Conservation (phyloP, 2,888 invertebrate species). For the Agrilus cyanescens region DNA sequence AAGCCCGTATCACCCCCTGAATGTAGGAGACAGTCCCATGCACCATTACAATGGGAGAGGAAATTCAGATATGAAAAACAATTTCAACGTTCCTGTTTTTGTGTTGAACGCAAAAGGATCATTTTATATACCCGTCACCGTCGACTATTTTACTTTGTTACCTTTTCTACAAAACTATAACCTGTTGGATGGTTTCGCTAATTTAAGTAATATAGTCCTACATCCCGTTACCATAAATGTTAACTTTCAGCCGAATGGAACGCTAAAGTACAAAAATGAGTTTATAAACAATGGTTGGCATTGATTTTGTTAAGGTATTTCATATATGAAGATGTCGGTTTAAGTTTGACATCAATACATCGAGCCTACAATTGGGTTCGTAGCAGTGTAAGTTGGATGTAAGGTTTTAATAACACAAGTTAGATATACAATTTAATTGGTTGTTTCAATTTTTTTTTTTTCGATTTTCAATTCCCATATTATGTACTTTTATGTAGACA, state of each 20-base stretch:
- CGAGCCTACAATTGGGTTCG: too few relatives aligned
- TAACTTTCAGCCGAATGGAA: constrained; percentile 44
- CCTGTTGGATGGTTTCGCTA: constrained; percentile 42
- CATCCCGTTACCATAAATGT: constrained; percentile 87
- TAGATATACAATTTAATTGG: too few relatives aligned
- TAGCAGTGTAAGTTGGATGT: too few relatives aligned
- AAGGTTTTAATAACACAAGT: too few relatives aligned
- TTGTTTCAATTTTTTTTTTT: too few relatives aligned
- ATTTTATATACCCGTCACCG: constrained; percentile 77
- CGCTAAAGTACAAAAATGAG: constrained; percentile 7
- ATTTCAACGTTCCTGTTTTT: constrained; percentile 70
- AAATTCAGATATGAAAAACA: constrained; percentile 18
- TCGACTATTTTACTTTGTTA: constrained; percentile 61
- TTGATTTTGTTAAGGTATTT: not conserved
- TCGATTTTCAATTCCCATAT: too few relatives aligned
- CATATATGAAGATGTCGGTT: too few relatives aligned
- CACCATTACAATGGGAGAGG: constrained; percentile 1
- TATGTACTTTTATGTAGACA: too few relatives aligned
- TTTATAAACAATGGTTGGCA: constrained; percentile 8
- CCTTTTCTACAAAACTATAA: constrained; percentile 54
- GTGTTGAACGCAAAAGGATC: constrained; percentile 80
- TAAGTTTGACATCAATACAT: too few relatives aligned
- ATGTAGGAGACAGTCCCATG: constrained; percentile 1
- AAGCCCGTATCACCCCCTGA: not conserved
- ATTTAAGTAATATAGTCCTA: constrained; percentile 48